Base-by-base conservation (phyloP, 1,140 invertebrate species). In the Druon quercuslanigerum region DNA sequence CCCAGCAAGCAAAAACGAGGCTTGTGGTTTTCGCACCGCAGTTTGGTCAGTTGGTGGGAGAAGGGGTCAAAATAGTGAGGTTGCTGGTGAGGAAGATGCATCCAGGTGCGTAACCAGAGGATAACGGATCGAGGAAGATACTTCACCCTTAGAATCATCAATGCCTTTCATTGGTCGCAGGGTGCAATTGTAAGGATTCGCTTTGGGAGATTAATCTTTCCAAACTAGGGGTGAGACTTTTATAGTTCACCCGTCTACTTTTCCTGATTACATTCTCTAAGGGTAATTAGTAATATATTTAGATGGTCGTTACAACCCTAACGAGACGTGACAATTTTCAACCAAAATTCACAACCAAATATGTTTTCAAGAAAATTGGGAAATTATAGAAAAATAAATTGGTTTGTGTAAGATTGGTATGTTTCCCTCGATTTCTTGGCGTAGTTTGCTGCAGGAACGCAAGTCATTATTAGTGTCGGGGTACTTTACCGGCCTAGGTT, bases 61-160 rank as follows among this genome's bases (percentile, higher is more conserved):
- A 33, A 9, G 2, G 72, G n/a, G 73, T 19, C 40, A 50, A 56
- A 60, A 74, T 60, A 25, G 13, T 66, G 25, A 14, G 51, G 50
- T n/a, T 57, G 40, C 51, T 71, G 17, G 54, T 9, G 77, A 60
- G 71, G 46, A 72, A 54, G 76, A 74, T 57, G 77, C 75, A 84
- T 83, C 81, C 78, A 80, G 78, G 81, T 81, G 81, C 73, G 74
- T 76, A 78, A 75, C 74, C 71, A 51, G 72, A 80, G 78, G 72
- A 81, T 79, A 81, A 79, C 77, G 77, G 76, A 78, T 78, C 16
- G 76, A 79, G 76, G 80, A 82, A 72, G 74, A 60, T 79, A 75
- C 74, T 72, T 76, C 78, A 79, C 75, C 56, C 56, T 52, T 51
- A 16, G 77, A 78, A 83, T 84, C 83, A 83, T 83, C 83, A 77